Conservation (phyloP, 2,888 invertebrate genomes). For the Allolobophora icterica region DNA sequence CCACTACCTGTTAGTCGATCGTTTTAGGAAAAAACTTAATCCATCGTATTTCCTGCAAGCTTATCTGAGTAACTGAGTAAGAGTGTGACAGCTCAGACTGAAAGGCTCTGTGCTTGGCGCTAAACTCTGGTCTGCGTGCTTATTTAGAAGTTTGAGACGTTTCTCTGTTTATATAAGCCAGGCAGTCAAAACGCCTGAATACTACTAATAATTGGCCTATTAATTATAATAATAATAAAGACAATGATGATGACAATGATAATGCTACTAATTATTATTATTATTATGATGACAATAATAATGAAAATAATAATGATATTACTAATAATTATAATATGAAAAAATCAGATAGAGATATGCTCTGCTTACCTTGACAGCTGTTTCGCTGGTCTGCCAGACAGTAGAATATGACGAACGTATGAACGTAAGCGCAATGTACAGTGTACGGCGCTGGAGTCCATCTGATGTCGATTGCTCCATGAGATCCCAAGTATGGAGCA, state of each 20-base stretch:
- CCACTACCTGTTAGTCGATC: too few species aligned
- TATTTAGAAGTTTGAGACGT: too few species aligned
- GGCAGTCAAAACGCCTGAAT: neutral
- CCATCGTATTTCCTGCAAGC: too few species aligned
- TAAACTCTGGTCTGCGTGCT: too few species aligned
- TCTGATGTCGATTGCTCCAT: neutral
- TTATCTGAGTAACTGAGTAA: too few species aligned
- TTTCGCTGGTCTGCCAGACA: neutral
- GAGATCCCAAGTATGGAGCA: neutral
- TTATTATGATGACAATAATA: neutral
- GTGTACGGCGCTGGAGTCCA: neutral
- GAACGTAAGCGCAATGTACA: neutral
- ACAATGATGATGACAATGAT: slow-evolving; percentile 22
- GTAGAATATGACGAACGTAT: neutral
- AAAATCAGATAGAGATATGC: neutral
- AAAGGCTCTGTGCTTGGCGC: too few species aligned
- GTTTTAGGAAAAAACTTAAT: too few species aligned
- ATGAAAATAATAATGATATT: neutral
- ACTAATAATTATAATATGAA: neutral
- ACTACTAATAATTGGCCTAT: neutral
- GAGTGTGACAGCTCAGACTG: too few species aligned
- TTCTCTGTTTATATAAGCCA: too few species aligned
- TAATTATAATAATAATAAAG: neutral
- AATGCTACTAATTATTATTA: neutral
- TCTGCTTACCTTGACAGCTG: neutral